Base-by-base conservation (phyloP, 92 coral and sea anemone species). In the Bergia puertoricense region DNA sequence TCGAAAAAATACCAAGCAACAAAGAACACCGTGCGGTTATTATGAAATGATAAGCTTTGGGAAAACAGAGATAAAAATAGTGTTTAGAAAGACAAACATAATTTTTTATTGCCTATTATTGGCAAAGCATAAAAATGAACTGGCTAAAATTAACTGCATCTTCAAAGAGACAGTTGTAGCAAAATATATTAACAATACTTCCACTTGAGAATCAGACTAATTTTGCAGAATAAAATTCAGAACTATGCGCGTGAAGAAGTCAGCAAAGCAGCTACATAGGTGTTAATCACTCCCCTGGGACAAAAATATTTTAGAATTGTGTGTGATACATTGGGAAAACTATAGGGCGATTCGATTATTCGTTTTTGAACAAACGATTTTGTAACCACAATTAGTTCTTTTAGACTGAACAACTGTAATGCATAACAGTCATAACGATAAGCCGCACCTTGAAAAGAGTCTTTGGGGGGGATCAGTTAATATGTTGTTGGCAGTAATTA, bases 401-500 rank as follows among this genome's bases (percentile, higher is more conserved):
- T 23, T 30, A 30, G 30, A 30, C 30, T 30, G 30, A 30, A 30
- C 30, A 30, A 30, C 0, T 30, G 30, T 30, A 30, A 30, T 30
- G 30, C 30, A 30, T 30, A 30, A 30, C 30, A 30, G 30, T 30
- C 23, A 50, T 69, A 84, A 67, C 43, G 38, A 46, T n/a, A 38
- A 54, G 65, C 77, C 48, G 20, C 45, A 44, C 46, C 43, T 15
- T 84, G 48, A 84, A 37, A 40, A 10, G 45, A 54, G 36, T 69
- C 65, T 15, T 45, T 83, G n/a, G 23, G n/a, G 65, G 77, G 66
- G 57, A 82, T 51, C 66, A 66, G 15, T 40, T 50, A 69, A 84
- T 44, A 36, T 84, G 67, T 48, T 9, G 18, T 44, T 84, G n/a
- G 43, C 50, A 73, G 87, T 84, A 84, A 84, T 84, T 84, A 84